Base-by-base conservation (phyloP, 2,888 invertebrate species). In the Hemicrepidius hirtus region DNA sequence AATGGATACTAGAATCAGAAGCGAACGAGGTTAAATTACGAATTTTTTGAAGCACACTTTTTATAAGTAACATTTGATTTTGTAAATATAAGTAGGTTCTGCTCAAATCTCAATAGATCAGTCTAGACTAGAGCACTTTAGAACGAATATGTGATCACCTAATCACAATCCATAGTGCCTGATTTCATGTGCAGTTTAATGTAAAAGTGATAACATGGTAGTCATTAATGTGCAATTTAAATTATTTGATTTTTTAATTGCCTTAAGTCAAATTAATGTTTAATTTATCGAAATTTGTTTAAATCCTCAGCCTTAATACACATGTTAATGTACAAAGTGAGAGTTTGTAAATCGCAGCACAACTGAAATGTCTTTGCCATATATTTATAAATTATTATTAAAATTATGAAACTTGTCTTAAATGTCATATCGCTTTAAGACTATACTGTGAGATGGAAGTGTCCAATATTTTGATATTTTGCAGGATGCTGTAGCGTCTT, bases 151-250 rank as follows among this genome's bases (percentile, higher is more conserved):
- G 60, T 60, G 60, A 60, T 41, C 53, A 64, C 79, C n/a, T 77
- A 80, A 79, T 82, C 81, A 82, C 83, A 84, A 84, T 84, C 84
- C 82, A 83, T 82, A 82, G 84, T 85, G 84, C 84, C 84, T 85
- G 83, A 76, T 73, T 76, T 77, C 70, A 64, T 71, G 67, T 73
- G 75, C 75, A 76, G 72, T 73, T 74, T 68, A 69, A 67, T 68
- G 53, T 75, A 68, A 70, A 77, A 78, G 76, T 77, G 77, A 78
- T 78, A 78, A 74, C 77, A 73, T 79, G 73, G 77, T 82, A 83
- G 83, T 83, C 82, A 82, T 82, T 80, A 71, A 77, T 80, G 83
- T 83, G 83, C 83, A 83, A 83, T 83, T 79, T 76, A 77, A 77
- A 76, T 77, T 66, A 66, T 78, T 75, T 70, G 72, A 46, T 68